These are phyloP conservation scores for Bambusicola thoracicus DNA, from an alignment of 2,113 vertebrate species.

Conservation along the genomic window DNA sequence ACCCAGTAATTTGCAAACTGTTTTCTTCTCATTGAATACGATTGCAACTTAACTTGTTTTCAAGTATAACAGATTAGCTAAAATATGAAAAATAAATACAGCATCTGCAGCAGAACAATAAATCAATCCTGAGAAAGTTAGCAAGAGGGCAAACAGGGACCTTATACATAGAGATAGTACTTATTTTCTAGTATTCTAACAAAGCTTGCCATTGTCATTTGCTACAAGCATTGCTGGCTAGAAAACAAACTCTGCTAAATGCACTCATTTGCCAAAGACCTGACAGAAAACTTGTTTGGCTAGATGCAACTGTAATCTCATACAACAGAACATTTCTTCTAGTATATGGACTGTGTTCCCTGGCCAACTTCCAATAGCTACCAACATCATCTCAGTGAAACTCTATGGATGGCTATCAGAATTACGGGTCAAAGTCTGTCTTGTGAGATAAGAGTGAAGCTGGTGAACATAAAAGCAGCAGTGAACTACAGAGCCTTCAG, in stretches of 20 bases:
- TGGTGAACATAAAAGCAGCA: background rate
- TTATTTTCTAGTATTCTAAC: conserved; percentile 1
- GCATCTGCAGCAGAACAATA: background rate
- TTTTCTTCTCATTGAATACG: background rate
- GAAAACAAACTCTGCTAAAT: background rate
- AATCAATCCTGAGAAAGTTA: background rate
- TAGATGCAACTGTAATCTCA: background rate
- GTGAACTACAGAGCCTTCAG: background rate
- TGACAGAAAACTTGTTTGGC: background rate
- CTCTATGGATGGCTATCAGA: background rate
- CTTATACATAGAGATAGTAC: background rate
- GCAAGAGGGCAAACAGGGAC: background rate
- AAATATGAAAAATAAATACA: background rate
- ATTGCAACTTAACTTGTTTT: no score
- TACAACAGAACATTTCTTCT: background rate
- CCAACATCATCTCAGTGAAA: background rate
- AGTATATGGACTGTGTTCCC: background rate
- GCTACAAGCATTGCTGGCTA: background rate
- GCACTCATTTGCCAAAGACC: background rate
- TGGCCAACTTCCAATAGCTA: background rate
- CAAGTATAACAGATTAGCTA: no score
- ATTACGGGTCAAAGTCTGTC: background rate
- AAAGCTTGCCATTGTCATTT: background rate
- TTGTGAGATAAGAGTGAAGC: background rate
- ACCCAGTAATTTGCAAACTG: background rate